Base-by-base conservation (phyloP, 2,797 vertebrate species). In the Clamator glandarius region DNA sequence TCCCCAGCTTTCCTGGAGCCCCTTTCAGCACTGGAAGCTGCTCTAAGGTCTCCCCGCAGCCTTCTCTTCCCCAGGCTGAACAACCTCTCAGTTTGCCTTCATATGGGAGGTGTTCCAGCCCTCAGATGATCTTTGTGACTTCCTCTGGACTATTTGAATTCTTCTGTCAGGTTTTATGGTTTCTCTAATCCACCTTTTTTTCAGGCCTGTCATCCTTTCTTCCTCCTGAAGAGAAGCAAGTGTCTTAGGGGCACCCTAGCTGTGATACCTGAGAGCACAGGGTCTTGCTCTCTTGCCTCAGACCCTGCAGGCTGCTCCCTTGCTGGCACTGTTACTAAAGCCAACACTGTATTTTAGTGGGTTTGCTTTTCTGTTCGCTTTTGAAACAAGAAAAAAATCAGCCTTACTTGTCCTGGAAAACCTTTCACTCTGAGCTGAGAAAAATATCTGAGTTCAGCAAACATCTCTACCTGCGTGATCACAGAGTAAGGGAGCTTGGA, bases 401-500 rank as follows among this genome's bases (percentile, higher is more conserved):
- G 35, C 39, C 81, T 78, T 8, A 14, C 12, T 2, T 3, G 20
- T 28, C 54, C 69, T 58, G 80, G 50, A 66, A 84, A 84, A 55
- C 39, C 70, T 39, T 44, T 76, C 26, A 6, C 52, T 74, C 35
- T 36, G 51, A 78, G 69, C 46, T 5, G 20, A 61, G 44, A 36
- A 70, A 26, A 33, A 57, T 26, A 12, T 68, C 73, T 11, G 16
- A 78, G 29, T 20, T 84, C 67, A 44, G 44, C 48, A 29, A 48
- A 81, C 55, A 51, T 15, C 42, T 42, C 51, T 36, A 17, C 46
- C 29, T 31, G 6, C 35, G 7, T 0, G 0, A 8, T 21, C 21
- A 6, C 0, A 0, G 15, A 55, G 59, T 4, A 1, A 6, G 1
- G 7, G 35, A 63, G 59, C 78, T 36, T 33, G 4, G 29, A 50